A percentile compares a stretch with the other conserved stretches of the same genome.
These are phyloP conservation scores for Morpho helenor DNA, from an alignment of 2,888 invertebrate species.

Conservation along the genomic window DNA sequence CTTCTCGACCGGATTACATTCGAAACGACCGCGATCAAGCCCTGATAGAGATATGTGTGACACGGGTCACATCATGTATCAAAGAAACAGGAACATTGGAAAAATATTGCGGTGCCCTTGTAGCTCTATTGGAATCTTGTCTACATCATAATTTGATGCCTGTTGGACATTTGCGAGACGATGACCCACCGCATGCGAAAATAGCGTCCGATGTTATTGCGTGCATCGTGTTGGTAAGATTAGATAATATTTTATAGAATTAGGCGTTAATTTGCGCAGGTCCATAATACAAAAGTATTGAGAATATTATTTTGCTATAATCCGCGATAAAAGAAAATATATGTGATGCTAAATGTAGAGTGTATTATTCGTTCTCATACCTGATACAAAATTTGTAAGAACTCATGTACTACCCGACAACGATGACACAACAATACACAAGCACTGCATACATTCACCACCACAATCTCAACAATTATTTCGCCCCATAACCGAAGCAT, in stretches of 20 bases:
- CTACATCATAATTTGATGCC: slow-evolving; percentile 93
- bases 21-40: slow-evolving; percentile 95
- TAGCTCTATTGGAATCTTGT: slow-evolving; percentile 91
- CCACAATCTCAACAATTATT: no score
- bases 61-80: slow-evolving; percentile 93
- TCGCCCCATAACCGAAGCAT: no score
- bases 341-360: no score
- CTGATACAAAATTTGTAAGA: no score
- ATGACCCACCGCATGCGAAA: slow-evolving; percentile 97
- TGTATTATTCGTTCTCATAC: no score
- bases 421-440: no score
- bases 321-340: no score
- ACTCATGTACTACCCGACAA: no score
- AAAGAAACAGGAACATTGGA: slow-evolving; percentile 93
- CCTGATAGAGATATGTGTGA: slow-evolving; percentile 96
- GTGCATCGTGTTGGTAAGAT: slow-evolving; percentile 92
- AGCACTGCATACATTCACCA: no score
- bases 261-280: no score
- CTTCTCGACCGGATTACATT: slow-evolving; percentile 89
- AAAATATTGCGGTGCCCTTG: slow-evolving; percentile 90
- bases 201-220: slow-evolving; percentile 97
- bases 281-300: no score
- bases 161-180: slow-evolving; percentile 81
- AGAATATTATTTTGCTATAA: no score
- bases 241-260: not conserved